Evolutionary conservation across 2,113 vertebrate genomes (phyloP), one percentile per base, ranked within the genome.

Genomic region (Spheniscus mendiculus): DNA sequence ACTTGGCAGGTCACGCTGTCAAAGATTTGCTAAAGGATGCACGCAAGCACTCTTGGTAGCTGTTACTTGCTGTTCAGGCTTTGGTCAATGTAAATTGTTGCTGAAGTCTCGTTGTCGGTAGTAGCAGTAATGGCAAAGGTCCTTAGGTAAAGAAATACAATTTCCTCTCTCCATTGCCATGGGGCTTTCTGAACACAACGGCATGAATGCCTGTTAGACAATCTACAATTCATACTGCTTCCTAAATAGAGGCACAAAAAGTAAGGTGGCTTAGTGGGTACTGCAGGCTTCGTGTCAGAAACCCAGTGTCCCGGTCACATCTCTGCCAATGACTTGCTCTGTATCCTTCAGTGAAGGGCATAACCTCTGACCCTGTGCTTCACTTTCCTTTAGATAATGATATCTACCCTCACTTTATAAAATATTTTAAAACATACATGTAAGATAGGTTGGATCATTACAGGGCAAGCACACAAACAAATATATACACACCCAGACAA

Each of bases 401-500:
- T 32, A 87, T 61, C 95, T 89, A 56, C 44, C n/a, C 65, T 79
- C 32, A 19, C 61, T 90, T 83, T 8, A 36, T 56, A 87, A 74
- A 82, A 55, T 47, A 56, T 40, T 87, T 71, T 72, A 61, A 91
- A 93, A 79, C 45, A 69, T 11, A 49, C 40, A 45, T 18, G 27
- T 25, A 52, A 53, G 66, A 74, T 72, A 67, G 52, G 70, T 72
- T 34, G 44, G 90, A 69, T 93, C 77, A 90, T 95, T 91, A 91
- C 38, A 79, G 78, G 52, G 61, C n/a, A 74, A 84, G 65, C 77
- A 87, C 62, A 91, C 81, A 93, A 94, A 95, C 82, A 95, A 84
- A 94, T 56, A n/a, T 0, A 44, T 5, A 53, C 83, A 85, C 87
- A 87, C 73, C 65, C 95, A 91, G 84, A 27, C 86, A 6, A 92